Evolutionary conservation across 2,113 vertebrate genomes (phyloP), one percentile per base, ranked within the genome.

Genomic region (Callionymus lyra): DNA sequence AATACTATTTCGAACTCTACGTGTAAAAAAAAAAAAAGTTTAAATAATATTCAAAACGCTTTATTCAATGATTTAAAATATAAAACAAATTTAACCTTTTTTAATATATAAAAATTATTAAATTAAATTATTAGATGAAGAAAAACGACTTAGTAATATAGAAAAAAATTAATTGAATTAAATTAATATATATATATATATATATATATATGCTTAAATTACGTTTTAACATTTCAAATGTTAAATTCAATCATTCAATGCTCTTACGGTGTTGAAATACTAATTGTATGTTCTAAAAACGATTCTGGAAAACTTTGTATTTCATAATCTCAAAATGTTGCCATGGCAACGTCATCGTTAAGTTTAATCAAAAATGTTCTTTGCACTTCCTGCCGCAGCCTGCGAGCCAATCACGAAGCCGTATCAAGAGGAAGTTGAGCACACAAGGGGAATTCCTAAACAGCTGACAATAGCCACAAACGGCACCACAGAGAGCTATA

Each of bases 391-490:
- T 82, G 80, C 77, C 73, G 45, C 37, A 10, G 10, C 39, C 55
- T 42, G 33, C 58, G 48, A 46, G 50, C 82, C 81, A 83, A 79
- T 84, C 74, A 73, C 41, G 44, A 27, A 33, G 53, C 54, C 51
- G 68, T 50, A 41, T 45, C 61, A 57, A 80, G 69, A 85, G 84
- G 85, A 86, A 86, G 79, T 80, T 54, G 51, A 70, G 65, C 56
- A 60, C 56, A 32, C 68, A 42, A 70, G 86, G 86, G 86, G 77
- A 88, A 85, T 88, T 88, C 86, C 83, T 86, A 66, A 85, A 85
- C 79, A 85, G 84, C 82, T 85, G 21, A 27, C 70, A 63, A 66
- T 67, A 77, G 58, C 79, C 65, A 59, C 53, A 12, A 41, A 62
- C 62, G 59, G 62, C 59, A 82, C 78, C 62, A 14, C 81, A 83